phyloP scores from a whole-genome alignment of 2,888 invertebrate genomes.

The Perithous albicinctus region DNA sequence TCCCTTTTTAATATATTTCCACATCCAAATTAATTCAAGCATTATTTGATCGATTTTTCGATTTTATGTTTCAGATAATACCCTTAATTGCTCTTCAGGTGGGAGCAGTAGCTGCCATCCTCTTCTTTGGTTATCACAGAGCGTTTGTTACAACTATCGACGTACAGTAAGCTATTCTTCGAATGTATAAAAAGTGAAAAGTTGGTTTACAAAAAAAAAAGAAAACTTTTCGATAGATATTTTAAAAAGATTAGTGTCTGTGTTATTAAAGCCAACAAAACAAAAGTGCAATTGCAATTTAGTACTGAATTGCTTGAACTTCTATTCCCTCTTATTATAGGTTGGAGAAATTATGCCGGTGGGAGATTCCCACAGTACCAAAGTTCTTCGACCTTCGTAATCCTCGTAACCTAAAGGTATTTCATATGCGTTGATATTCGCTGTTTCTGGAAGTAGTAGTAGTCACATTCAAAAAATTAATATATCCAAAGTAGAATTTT shows the following conservation, averaged over 20 bases:
- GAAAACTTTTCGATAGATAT: too few species aligned
- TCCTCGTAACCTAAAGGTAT: slow-evolving; percentile 84
- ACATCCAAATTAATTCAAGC: neutral
- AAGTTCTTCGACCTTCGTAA: slow-evolving; percentile 82
- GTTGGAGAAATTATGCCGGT: slow-evolving; percentile 70
- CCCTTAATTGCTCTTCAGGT: slow-evolving; percentile 74
- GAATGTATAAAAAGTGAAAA: neutral
- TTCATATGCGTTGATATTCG: slow-evolving; percentile 54
- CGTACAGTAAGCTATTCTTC: slow-evolving; percentile 78
- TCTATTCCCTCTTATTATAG: slow-evolving; percentile 50
- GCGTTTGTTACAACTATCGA: slow-evolving; percentile 80
- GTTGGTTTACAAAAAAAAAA: too few species aligned
- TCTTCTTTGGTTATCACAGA: slow-evolving; percentile 74
- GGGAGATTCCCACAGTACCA: slow-evolving; percentile 76
- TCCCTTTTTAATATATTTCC: neutral
- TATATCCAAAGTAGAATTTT: too few species aligned
- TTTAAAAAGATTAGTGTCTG: neutral
- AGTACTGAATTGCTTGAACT: neutral
- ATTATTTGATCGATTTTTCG: slow-evolving; percentile 31
- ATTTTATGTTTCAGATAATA: slow-evolving; percentile 78
- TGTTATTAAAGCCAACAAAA: neutral
- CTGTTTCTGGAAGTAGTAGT: neutral
- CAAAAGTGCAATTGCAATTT: neutral
- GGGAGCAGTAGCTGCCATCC: slow-evolving; percentile 64
- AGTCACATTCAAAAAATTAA: too few species aligned